Evolutionary conservation across 2,888 invertebrate genomes (phyloP), one percentile per base, ranked within the genome.

Genomic region (Heliconius erato): DNA sequence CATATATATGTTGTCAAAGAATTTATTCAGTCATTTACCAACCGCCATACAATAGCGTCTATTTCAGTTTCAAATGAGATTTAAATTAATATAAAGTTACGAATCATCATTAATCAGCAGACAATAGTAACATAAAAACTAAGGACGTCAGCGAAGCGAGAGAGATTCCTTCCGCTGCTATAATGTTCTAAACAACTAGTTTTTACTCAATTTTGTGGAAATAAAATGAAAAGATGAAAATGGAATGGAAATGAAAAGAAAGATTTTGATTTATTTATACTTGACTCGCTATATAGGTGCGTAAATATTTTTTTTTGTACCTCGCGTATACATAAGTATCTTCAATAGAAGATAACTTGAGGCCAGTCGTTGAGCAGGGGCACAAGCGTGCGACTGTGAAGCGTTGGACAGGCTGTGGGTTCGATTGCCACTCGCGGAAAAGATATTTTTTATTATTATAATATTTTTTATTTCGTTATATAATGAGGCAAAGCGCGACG

Each of bases 81-180:
- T 68, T 44, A 78, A 78, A 78, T 44, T 77, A 77, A 81, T 81
- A 28, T 59, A 65, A 77, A 71, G 44, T 28, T 19, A 65, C 40
- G 63, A 67, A 79, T 76, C 40, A 65, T 35, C 74, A 79, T 76
- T 76, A 71, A 68, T 79, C 65, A 72, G 49, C 67, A 63, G 67
- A 83, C 83, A 83, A 83, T 83, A 68, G 81, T 32, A n/a, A 35
- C 71, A 82, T 83, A 82, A 83, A 83, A 83, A 83, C 79, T 84
- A 82, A 85, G 85, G 85, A 83, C 84, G 80, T 79, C 83, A 80
- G 77, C 80, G 84, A 77, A 85, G 84, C 85, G 83, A 71, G 72
- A 81, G 79, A 67, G 68, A 78, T 77, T 72, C 67, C 83, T 72
- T 78, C 78, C 78, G 67, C 28, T 78, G 67, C 28, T 19, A 49